Percentiles rank a stretch among this genome's conserved stretches.
These are phyloP conservation scores for Caenorhabditis drosophilae DNA, from an alignment of 2,888 invertebrate genomes.

Conservation along the genomic window DNA sequence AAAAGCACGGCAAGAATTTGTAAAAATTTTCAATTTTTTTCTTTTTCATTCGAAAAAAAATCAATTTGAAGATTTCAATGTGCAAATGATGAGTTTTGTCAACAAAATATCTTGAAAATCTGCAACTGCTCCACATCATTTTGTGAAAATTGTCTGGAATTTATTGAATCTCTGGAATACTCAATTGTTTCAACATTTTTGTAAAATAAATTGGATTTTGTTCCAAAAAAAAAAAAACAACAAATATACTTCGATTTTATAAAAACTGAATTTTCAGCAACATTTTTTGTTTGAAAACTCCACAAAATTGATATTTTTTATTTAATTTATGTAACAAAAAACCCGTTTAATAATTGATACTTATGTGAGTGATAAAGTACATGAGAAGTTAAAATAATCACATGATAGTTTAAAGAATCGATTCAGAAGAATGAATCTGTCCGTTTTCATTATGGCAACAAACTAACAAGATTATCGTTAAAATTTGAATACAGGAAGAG, in stretches of 20 bases:
- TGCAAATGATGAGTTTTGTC: constrained; percentile 6
- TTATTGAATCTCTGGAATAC: constrained; percentile 23
- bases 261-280: neutral
- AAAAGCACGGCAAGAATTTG: neutral
- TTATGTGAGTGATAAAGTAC: too few species aligned
- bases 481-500: too few species aligned
- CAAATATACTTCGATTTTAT: too few species aligned
- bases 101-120: constrained; percentile 14
- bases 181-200: constrained; percentile 19
- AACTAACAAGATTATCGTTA: too few species aligned
- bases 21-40: neutral
- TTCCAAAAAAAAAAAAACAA: constrained; percentile 8
- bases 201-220: constrained; percentile 6
- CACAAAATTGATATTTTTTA: neutral
- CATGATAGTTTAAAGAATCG: too few species aligned
- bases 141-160: constrained; percentile 20
- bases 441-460: too few species aligned
- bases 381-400: too few species aligned
- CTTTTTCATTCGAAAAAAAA: neutral
- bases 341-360: neutral
- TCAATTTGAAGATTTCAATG: constrained; percentile 17
- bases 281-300: constrained; percentile 7
- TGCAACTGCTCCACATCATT: constrained; percentile 21
- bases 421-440: too few species aligned
- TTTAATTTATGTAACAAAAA: neutral